These are phyloP conservation scores for Thalassarche chlororhynchos DNA, from an alignment of 2,113 vertebrate species.

Conservation along the genomic window DNA sequence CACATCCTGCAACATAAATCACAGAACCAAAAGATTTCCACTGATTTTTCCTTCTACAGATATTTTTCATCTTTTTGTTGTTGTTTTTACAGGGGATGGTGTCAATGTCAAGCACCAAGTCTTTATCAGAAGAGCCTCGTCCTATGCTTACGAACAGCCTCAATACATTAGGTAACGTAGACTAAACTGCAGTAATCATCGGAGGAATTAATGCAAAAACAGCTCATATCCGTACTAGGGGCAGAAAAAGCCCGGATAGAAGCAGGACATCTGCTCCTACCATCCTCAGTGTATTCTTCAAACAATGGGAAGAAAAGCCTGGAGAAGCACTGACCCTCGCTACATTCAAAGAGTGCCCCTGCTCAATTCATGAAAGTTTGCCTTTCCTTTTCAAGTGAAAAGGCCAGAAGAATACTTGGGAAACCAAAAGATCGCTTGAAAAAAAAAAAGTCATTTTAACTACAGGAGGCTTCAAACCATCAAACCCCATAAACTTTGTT, in stretches of 20 bases:
- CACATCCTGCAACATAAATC: neutral
- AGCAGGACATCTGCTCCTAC: conserved; percentile 63
- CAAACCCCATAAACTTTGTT: neutral
- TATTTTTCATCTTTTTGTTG: neutral
- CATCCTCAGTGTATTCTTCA: conserved; percentile 52
- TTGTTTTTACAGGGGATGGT: neutral
- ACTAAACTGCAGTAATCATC: neutral
- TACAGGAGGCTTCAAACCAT: conserved; percentile 6
- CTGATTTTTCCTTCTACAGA: neutral
- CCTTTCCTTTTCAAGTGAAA: conserved; percentile 62
- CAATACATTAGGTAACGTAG: neutral
- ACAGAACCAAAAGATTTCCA: neutral
- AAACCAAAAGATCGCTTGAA: conserved; percentile 26
- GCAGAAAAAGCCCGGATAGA: conserved; percentile 3
- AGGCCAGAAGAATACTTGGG: conserved; percentile 54
- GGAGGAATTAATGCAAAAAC: conserved; percentile 5
- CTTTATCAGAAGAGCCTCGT: neutral
- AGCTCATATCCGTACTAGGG: neutral
- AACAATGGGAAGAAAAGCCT: conserved; percentile 65
- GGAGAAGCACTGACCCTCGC: conserved; percentile 55
- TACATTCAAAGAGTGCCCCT: conserved; percentile 51
- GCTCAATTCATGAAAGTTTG: conserved; percentile 61
- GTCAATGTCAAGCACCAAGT: neutral
- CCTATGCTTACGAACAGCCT: neutral
- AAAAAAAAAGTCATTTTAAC: neutral